Base-by-base conservation (phyloP, 2,888 invertebrate genomes). In the Lasioglossum oenotherae region DNA sequence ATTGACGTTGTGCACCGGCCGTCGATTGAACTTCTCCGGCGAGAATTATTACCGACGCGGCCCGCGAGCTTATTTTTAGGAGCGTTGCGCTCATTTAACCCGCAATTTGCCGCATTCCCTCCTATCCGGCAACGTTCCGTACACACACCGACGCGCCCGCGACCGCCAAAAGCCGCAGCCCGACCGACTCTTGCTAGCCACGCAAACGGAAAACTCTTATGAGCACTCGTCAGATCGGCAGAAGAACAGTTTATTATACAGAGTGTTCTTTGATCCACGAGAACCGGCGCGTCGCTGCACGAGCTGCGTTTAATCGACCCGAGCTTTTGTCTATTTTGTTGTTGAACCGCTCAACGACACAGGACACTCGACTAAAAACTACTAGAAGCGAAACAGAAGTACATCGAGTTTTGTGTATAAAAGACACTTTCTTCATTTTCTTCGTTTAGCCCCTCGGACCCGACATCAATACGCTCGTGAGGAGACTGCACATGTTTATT, bases 1-100 rank as follows among this genome's bases (percentile, higher is more conserved):
- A 78, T 86, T 81, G 83, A 82, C 81, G 84, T 49, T 74, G 60
- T 73, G 53, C 83, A 60, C 74, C 73, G 53, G 31, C 78, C 76
- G 76, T 64, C 88, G 88, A 89, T 89, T 60, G 85, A 72, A 80
- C 74, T 80, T 69, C 82, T 71, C 85, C 74, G 57, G 78, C 57
- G 78, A 35, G 49, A 77, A 81, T 78, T 78, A 81, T 81, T 78
- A 38, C 83, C 57, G 46, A 14, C 53, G 35, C 38, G 57, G 64
- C 6, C 19, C 27, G 53, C 44, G 23, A 49, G 71, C 76, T 74
- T 72, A 82, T 83, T 82, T 82, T 82, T 82, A 67, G 53, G 74
- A 69, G 16, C 46, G 46, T 16, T 35, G 12, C 16, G 74, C 77
- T 82, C 83, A 74, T 82, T 82, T 77, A 57, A 77, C 53, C 77